Percentiles rank a stretch among this genome's conserved stretches.
Conservation (phyloP, 1,140 invertebrate genomes). For the Aricia agestis region DNA sequence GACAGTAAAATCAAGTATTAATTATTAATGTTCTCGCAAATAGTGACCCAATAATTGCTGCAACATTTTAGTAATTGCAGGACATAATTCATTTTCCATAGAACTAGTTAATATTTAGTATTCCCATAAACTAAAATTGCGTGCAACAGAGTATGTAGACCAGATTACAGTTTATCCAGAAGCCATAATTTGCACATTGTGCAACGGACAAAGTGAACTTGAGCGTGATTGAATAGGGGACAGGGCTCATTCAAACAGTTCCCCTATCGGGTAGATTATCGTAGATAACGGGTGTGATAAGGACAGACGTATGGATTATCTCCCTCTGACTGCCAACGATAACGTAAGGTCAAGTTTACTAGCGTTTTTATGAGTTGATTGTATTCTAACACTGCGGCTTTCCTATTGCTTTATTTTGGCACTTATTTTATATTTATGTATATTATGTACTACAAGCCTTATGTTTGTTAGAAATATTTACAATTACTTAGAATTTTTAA, state of each 20-base stretch:
- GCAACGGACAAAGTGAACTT: neutral
- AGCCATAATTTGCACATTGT: neutral
- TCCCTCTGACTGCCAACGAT: neutral
- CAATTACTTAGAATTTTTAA: too few relatives aligned
- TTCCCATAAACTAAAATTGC: too few relatives aligned
- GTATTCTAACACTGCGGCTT: neutral
- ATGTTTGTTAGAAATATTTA: too few relatives aligned
- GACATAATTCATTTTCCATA: too few relatives aligned
- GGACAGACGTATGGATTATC: conserved; percentile 31
- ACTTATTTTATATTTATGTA: too few relatives aligned
- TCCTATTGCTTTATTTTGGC: neutral
- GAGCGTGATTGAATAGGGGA: neutral
- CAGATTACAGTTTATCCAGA: neutral
- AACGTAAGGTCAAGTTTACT: conserved; percentile 10
- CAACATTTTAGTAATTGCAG: too few relatives aligned
- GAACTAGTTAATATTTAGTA: too few relatives aligned
- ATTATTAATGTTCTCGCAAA: too few relatives aligned
- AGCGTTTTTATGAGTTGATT: conserved; percentile 1
- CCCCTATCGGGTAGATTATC: conserved; percentile 53
- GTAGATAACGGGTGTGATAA: conserved; percentile 43
- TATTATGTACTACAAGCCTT: too few relatives aligned
- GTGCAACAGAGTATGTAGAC: too few relatives aligned
- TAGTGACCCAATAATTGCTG: too few relatives aligned
- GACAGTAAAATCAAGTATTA: too few relatives aligned
- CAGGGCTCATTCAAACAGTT: neutral